Evolutionary conservation across 2,113 vertebrate genomes (phyloP).

Genomic region (Gopherus evgoodei): DNA sequence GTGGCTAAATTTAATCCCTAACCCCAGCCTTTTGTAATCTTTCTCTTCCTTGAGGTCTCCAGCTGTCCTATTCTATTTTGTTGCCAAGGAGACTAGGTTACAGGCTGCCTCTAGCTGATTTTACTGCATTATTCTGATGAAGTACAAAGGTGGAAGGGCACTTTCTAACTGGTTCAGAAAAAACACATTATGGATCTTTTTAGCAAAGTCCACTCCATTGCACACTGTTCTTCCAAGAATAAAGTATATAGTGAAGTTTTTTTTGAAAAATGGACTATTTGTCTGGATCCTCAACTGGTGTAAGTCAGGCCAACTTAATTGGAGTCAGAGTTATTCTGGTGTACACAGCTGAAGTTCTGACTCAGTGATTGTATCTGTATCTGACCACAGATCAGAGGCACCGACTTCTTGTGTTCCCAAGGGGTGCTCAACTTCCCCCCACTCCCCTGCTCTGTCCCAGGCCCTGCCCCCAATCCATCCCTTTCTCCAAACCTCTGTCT

Average conservation of each 20-base stretch:
- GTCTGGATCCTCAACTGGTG: constrained; percentile 5
- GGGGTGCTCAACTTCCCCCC: too few relatives aligned
- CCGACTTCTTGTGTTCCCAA: too few relatives aligned
- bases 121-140: not conserved
- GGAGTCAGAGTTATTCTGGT: not conserved
- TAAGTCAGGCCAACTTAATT: not conserved
- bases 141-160: not conserved
- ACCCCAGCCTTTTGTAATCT: not conserved
- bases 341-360: not conserved
- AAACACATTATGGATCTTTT: not conserved
- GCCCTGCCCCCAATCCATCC: too few relatives aligned
- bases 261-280: not conserved
- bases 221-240: not conserved
- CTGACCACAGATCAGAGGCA: not conserved
- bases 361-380: not conserved
- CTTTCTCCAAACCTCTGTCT: too few relatives aligned
- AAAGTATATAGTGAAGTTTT: not conserved
- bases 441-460: too few relatives aligned
- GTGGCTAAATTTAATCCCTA: not conserved
- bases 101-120: not conserved
- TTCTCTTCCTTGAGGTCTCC: not conserved
- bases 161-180: not conserved
- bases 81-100: not conserved
- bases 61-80: not conserved
- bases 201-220: not conserved